These are phyloP conservation scores for Lepus timidus DNA, from an alignment of 2,113 vertebrate genomes.

Conservation along the genomic window DNA sequence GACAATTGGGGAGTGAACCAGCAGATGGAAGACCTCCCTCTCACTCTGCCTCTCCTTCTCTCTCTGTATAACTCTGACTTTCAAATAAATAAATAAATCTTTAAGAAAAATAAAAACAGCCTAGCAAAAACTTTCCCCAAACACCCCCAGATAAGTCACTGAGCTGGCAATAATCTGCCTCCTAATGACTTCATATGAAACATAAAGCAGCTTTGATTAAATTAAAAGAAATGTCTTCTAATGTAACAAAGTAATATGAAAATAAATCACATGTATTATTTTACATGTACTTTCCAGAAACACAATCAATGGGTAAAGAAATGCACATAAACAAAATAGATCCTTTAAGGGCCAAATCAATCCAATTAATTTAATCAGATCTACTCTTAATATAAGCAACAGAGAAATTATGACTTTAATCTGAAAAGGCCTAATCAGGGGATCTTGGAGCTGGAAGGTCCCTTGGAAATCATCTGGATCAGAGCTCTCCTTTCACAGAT, in stretches of 20 bases:
- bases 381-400: neutral
- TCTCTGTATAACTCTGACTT: too few relatives aligned
- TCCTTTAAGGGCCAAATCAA: neutral
- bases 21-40: too few relatives aligned
- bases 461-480: neutral
- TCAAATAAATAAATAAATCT: too few relatives aligned
- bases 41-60: too few relatives aligned
- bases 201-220: constrained; percentile 16
- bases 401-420: neutral
- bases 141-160: constrained; percentile 3
- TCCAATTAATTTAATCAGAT: neutral
- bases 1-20: too few relatives aligned
- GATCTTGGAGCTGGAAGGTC: neutral
- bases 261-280: constrained; percentile 28
- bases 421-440: neutral
- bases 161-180: neutral
- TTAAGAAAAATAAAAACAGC: too few relatives aligned
- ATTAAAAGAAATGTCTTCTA: constrained; percentile 26
- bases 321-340: neutral
- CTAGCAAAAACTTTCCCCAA: neutral
- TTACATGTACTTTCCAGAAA: constrained; percentile 24
- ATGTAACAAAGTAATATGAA: constrained; percentile 29
- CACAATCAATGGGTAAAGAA: constrained; percentile 14
- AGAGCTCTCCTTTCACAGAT: neutral
- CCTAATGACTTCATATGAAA: neutral